Base-by-base conservation (phyloP, 2,113 vertebrate genomes). In the Pitta sordida region DNA sequence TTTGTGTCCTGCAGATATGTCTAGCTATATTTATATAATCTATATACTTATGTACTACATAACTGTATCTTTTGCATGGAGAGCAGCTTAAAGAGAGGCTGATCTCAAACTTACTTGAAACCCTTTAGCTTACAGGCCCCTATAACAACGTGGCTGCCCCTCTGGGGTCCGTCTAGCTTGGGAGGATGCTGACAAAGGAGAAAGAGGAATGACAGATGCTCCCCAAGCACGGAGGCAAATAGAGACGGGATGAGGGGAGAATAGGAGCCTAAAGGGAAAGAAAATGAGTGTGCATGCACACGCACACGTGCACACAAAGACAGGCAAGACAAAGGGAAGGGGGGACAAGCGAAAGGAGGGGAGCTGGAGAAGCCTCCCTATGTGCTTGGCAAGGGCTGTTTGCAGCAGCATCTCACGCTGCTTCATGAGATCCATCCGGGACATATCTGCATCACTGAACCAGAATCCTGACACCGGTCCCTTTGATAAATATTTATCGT, bases 401-500 rank as follows among this genome's bases (percentile, higher is more conserved):
- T 15, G 79, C 88, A 70, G 77, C 70, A 74, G 67, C 64, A 63
- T 52, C 76, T 86, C 24, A 2, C 34, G 86, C 74, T 62, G 83
- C 81, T 79, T 53, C 0, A 0, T 62, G 91, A 85, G 78, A 39
- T 73, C 92, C 87, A 34, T 56, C 63, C 48, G 18, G 70, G 62
- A 74, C 21, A 6, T 63, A 14, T 44, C 69, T 67, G 84, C 12
- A 2, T 41, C 7, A 5, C 22, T 78, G 58, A 73, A 90, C 32
- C 83, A 81, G 59, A 69, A 90, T 91, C 58, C 74, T 86, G 81
- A 93, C 79, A 64, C 71, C 0, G 3, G 88, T 73, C 82, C 85
- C 86, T 95, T 80, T 90, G 86, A 96, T 96, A 96, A 95, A 96
- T 94, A 96, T 94, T 96, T 96, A 90, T 97, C 65, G 0, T 32